Evolutionary conservation across 2,888 invertebrate genomes (phyloP), one percentile per base, ranked within the genome.

Genomic region (Pemphredon lugubris): DNA sequence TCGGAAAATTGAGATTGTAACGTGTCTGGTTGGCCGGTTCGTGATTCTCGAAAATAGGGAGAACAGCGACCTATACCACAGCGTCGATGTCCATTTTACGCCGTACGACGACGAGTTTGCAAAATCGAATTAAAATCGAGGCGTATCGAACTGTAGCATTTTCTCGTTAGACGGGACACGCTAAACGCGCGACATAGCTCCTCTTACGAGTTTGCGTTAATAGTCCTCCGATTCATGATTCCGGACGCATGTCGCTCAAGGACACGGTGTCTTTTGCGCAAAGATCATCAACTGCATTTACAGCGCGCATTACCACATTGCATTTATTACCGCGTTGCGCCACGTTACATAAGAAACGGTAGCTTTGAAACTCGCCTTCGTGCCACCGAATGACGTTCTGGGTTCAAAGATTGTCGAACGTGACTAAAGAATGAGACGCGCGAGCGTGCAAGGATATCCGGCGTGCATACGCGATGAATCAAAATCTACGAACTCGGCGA

Each of bases 181-280:
- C n/a, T n/a, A n/a, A n/a, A n/a, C n/a, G n/a, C n/a, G n/a, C n/a
- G n/a, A n/a, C n/a, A n/a, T n/a, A n/a, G 53, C 71, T 65, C 72
- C 72, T 71, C 59, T 55, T 34, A 26, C 45, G 54, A 64, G 64
- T 63, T 34, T 32, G 57, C n/a, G 45, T 58, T 61, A 57, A 53
- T 58, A 63, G 47, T 58, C 63, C 20, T 39, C 58, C 72, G 65
- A 73, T 73, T 73, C 54, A 11, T 73, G 59, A 73, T 71, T 71
- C 71, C 65, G 71, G 59, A 6, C 71, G 57, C 61, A 64, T 55
- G 65, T 60, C 54, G 14, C 44, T 21, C 72, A 73, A 73, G 72
- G 72, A 73, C 72, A 51, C 40, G 16, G n/a, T 30, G 59, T 63
- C 59, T 59, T 9, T 51, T 44, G 48, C 63, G 21, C 57, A 32